Base-by-base conservation (phyloP, 2,888 invertebrate genomes). In the Vannuccia rotundouncinata region DNA sequence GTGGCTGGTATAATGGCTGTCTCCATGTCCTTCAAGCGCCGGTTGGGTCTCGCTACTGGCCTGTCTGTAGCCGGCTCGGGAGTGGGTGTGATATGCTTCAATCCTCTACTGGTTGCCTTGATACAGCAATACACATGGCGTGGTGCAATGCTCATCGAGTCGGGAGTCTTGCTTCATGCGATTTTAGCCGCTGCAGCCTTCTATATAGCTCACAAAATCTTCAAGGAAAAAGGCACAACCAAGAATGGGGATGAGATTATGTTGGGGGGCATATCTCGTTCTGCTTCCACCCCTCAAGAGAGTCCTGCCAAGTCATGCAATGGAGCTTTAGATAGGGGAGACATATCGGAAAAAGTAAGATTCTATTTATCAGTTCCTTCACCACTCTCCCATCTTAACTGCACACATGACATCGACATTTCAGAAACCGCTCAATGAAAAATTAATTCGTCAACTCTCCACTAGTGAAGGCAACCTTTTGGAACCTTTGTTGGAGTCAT, bases 91-190 rank as follows among this genome's bases (percentile, higher is more conserved):
- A 29, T 79, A n/a, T 27, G 78, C 29, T 66, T 80, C 25, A 66
- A 60, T 13, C 80, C 78, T 27, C 45, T 80, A 1, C 28, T 80
- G 31, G 60, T 73, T 27, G 2, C 29, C 17, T 28, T 80, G 17
- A 80, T 79, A 17, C 59, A 78, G n/a, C 28, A 31, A 25, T 80
- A 80, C n/a, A n/a, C 28, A 25, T 80, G 80, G 80, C 28, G 31
- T 31, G 78, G 74, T 0, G 78, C 78, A 29, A 79, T 79, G 27
- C 30, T 79, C 30, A 73, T 80, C 2, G 77, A 77, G 45, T 66
- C 77, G 13, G 77, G 30, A 1, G 1, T 77, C 30, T 31, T 77
- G 27, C 45, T 77, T 31, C 30, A 77, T 77, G 45, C 27, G 30
- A 29, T 77, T 31, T 17, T 77, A 1, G 31, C 59, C 1, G 77